A percentile compares a stretch with the other conserved stretches of the same genome.
These are phyloP conservation scores for Calyptomena viridis DNA, from an alignment of 2,113 vertebrate genomes.

Conservation along the genomic window DNA sequence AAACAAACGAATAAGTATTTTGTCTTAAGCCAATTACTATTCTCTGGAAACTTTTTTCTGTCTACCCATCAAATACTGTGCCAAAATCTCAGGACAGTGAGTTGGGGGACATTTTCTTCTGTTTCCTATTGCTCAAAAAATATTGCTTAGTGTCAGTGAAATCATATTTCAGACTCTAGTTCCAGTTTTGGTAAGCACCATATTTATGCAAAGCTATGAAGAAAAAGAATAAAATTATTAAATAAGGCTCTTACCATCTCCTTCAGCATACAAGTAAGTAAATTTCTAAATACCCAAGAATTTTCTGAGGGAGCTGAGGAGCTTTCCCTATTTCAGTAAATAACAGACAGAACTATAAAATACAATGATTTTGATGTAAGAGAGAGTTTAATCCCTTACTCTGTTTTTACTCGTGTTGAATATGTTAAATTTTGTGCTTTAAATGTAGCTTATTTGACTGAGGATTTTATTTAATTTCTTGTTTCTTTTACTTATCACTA, in stretches of 20 bases:
- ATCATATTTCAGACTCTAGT: not conserved
- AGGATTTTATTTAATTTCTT: not conserved
- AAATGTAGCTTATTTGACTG: not conserved
- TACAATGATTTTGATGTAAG: not conserved
- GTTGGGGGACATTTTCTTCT: not conserved
- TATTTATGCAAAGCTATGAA: not conserved
- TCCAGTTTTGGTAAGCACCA: not conserved
- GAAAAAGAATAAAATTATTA: not conserved
- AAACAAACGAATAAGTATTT: not conserved
- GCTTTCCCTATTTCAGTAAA: not conserved
- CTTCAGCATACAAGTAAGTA: not conserved
- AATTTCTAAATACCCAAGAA: not conserved
- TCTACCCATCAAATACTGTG: not conserved
- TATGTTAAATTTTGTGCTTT: not conserved
- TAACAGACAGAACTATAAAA: not conserved
- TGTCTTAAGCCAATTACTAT: not conserved
- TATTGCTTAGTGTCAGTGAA: not conserved
- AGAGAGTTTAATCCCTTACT: not conserved
- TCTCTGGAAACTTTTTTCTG: not conserved
- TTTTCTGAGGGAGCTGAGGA: not conserved
- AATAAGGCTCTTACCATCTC: not conserved
- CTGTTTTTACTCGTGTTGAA: not conserved
- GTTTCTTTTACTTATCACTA: not conserved
- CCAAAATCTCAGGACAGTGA: not conserved
- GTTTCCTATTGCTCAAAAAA: not conserved